Evolutionary conservation across 1,140 invertebrate species (phyloP).

Genomic region (Thrips palmi): DNA sequence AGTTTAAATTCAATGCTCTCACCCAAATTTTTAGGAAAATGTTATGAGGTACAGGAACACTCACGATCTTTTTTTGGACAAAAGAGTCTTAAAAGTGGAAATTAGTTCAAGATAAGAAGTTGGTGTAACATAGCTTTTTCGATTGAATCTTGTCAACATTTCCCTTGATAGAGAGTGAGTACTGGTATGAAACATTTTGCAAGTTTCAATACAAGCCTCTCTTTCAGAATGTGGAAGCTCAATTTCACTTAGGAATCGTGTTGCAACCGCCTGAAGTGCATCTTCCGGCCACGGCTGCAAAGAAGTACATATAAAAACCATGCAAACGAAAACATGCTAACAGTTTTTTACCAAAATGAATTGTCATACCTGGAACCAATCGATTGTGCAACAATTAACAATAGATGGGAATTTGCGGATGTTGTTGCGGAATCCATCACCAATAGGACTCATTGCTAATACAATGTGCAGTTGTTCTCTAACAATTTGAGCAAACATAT

Average conservation of each 20-base stretch:
- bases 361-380: constrained; percentile 78
- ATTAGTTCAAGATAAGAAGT: constrained; percentile 89
- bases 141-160: constrained; percentile 46
- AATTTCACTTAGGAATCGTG: constrained; percentile 70
- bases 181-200: constrained; percentile 78
- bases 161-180: constrained; percentile 56
- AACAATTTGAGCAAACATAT: constrained; percentile 76
- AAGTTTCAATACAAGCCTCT: constrained; percentile 62
- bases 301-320: not conserved
- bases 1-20: constrained; percentile 9
- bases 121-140: constrained; percentile 83
- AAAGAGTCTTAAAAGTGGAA: constrained; percentile 70
- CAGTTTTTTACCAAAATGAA: constrained; percentile 6
- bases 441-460: constrained; percentile 84
- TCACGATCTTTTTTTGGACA: constrained; percentile 56
- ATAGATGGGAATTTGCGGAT: constrained; percentile 86
- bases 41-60: constrained; percentile 14
- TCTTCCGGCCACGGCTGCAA: constrained; percentile 77
- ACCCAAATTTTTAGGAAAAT: constrained; percentile 10
- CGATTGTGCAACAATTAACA: constrained; percentile 92
- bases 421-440: constrained; percentile 62
- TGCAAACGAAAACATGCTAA: not conserved
- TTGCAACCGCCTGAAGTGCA: constrained; percentile 78
- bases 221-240: constrained; percentile 54
- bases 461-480: constrained; percentile 87